Evolutionary conservation across 2,888 invertebrate genomes (phyloP), one percentile per base, ranked within the genome.

Genomic region (Lacanobia oleracea): DNA sequence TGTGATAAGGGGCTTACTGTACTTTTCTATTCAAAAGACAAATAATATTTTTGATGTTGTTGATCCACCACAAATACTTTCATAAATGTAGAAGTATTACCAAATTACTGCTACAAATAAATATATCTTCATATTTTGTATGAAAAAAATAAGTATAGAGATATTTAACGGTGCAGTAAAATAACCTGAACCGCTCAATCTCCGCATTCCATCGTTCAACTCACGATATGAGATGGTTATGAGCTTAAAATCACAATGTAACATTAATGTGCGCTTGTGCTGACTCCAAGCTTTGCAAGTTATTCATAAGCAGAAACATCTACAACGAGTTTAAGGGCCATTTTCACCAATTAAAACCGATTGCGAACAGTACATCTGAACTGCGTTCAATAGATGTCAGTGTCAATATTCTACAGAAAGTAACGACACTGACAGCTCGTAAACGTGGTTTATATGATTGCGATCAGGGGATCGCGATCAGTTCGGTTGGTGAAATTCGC

Each of bases 1-100:
- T 77, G 75, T 77, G 67, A 37, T 63, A 16, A 70, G 77, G 75
- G 77, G 79, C 27, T 67, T 68, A 75, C 81, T 85, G 84, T 84
- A 84, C 86, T 73, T 81, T 66, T 10, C 16, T 10, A 33, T 0
- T 23, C 5, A 23, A 51, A 53, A 53, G 14, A 21, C 4, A 14
- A 59, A 12, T 57, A 1, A 43, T 8, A 8, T 9, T 10, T 2
- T 10, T 2, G n/a, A 1, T 5, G 5, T 43, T 14, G 43, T 43
- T 43, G 14, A 14, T 43, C 43, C 43, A 43, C 16, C 9, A 50
- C 21, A 9, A 50, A 37, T n/a, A n/a, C n/a, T n/a, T n/a, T n/a
- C n/a, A n/a, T n/a, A n/a, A n/a, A n/a, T n/a, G n/a, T n/a, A 9
- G 23, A 50, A 27, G 8, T 50, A 50, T 33, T 16, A n/a, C 3